These are phyloP conservation scores for Galago senegalensis DNA, from an alignment of 2,797 vertebrate species.

Conservation along the genomic window DNA sequence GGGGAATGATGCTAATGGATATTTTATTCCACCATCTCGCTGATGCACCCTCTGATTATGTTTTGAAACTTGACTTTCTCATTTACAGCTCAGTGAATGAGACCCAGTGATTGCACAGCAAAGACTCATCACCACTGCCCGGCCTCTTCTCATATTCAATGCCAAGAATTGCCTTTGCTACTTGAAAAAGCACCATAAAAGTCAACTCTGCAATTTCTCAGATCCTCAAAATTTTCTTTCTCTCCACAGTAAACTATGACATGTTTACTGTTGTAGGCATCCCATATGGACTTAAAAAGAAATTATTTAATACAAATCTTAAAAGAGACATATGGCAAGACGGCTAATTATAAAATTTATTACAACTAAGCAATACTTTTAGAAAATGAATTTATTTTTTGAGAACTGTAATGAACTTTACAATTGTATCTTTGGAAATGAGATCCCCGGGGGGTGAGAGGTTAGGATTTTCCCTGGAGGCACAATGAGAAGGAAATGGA, in stretches of 20 bases:
- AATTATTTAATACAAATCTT: slow-evolving; percentile 28
- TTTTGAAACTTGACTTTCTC: slow-evolving; percentile 4
- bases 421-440: slow-evolving; percentile 49
- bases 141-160: not conserved
- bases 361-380: not conserved
- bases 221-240: slow-evolving; percentile 53
- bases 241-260: not conserved
- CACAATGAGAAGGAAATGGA: slow-evolving; percentile 64
- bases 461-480: slow-evolving; percentile 58
- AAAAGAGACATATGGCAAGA: slow-evolving; percentile 44
- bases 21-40: not conserved
- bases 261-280: not conserved
- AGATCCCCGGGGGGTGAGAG: slow-evolving; percentile 62
- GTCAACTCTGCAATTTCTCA: not conserved
- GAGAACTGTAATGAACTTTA: slow-evolving; percentile 40
- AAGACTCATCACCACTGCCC: not conserved
- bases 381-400: slow-evolving; percentile 55
- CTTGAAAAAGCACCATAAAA: slow-evolving; percentile 33
- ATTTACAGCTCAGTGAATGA: not conserved
- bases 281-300: slow-evolving; percentile 40
- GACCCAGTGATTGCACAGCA: not conserved
- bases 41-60: not conserved
- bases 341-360: slow-evolving; percentile 39
- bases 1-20: not conserved
- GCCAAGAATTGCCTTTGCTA: not conserved